Evolutionary conservation across 2,797 vertebrate species (phyloP).

Genomic region (Chelon labrosus): DNA sequence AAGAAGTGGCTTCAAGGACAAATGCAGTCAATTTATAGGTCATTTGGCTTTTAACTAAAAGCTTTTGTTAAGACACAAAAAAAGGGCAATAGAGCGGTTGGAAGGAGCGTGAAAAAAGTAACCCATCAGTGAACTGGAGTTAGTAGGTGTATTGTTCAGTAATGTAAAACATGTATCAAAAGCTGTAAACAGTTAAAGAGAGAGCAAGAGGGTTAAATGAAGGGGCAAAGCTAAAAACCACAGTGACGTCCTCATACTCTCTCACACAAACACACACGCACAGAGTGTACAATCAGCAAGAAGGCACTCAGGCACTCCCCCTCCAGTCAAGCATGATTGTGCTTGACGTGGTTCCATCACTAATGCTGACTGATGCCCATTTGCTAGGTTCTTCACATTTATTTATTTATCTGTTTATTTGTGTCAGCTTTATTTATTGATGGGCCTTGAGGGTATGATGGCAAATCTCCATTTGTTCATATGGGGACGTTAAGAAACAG

Average conservation of each 20-base stretch:
- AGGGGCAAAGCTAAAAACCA: constrained; percentile 44
- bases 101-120: constrained; percentile 23
- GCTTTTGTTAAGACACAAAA: constrained; percentile 9
- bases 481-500: constrained; percentile 36
- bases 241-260: neutral
- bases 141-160: constrained; percentile 1
- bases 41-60: neutral
- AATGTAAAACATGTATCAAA: constrained; percentile 32
- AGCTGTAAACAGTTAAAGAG: constrained; percentile 37
- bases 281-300: constrained; percentile 69
- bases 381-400: constrained; percentile 77
- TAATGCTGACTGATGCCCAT: constrained; percentile 85
- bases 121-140: constrained; percentile 32
- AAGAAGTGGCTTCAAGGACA: neutral
- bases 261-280: constrained; percentile 29
- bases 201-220: constrained; percentile 49
- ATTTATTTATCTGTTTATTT: constrained; percentile 90
- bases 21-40: neutral
- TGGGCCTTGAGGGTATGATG: constrained; percentile 75
- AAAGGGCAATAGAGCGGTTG: neutral
- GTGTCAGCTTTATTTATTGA: constrained; percentile 86
- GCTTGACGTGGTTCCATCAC: constrained; percentile 82
- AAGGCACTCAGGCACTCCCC: constrained; percentile 67
- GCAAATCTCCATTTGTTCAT: constrained; percentile 78
- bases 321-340: constrained; percentile 77